phyloP scores from a whole-genome alignment of 1,140 invertebrate species.

The Zaprionus capensis region DNA sequence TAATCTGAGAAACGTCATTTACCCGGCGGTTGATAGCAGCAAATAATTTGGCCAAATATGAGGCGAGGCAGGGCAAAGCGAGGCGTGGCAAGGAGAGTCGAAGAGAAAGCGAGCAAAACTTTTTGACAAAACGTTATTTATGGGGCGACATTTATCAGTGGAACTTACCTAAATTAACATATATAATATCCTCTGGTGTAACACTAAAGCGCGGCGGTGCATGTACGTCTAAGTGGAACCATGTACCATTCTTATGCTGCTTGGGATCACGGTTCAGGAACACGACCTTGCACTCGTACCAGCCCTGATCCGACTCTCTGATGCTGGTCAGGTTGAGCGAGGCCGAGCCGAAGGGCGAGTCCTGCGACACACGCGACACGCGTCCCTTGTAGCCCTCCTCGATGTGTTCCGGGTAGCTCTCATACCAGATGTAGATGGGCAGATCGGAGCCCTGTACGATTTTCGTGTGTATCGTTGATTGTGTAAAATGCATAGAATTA shows the following conservation, averaged over 20 bases:
- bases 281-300: constrained; percentile 98
- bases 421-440: constrained; percentile 98
- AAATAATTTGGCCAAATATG: constrained; percentile 56
- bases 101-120: not conserved
- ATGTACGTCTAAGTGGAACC: constrained; percentile 98
- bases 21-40: constrained; percentile 30
- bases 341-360: constrained; percentile 94
- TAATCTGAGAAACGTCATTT: constrained; percentile 59
- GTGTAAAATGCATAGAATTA: constrained; percentile 35
- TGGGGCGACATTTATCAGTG: constrained; percentile 30
- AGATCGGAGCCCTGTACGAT: constrained; percentile 92
- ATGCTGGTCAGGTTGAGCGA: constrained; percentile 97
- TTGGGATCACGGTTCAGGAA: constrained; percentile 97
- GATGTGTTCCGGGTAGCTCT: constrained; percentile 97
- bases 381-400: constrained; percentile 96
- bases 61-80: not conserved
- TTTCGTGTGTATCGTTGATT: not conserved
- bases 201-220: constrained; percentile 96
- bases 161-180: constrained; percentile 92
- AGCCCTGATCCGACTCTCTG: constrained; percentile 96
- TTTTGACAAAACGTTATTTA: constrained; percentile 49
- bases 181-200: constrained; percentile 96
- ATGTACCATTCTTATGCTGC: constrained; percentile 95
- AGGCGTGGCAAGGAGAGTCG: not conserved
- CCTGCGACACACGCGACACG: constrained; percentile 93